Evolutionary conservation across 2,888 invertebrate species (phyloP), one percentile per base, ranked within the genome.

Genomic region (Incurvaria masculella): DNA sequence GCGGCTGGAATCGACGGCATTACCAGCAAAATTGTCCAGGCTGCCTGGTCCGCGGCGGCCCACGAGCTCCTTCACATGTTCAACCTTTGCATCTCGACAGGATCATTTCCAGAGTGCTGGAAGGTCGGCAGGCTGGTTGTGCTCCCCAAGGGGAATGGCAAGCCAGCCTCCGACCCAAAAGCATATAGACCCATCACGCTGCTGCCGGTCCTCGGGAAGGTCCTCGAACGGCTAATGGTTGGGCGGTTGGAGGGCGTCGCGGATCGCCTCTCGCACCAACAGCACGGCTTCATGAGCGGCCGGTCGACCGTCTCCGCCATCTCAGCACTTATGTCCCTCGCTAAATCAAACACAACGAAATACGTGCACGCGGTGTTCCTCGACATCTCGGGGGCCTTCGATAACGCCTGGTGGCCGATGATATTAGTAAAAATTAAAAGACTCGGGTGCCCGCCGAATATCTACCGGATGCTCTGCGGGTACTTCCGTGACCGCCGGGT

Each of bases 241-340:
- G 14, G n/a, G 39, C 6, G 39, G 16, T 56, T 61, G 0, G 56
- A 60, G 1, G 11, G 2, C 1, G 51, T 40, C 1, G 19, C 2
- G 4, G n/a, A 49, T 0, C 42, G 49, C 0, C 44, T 58, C 0
- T 59, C 59, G 0, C n/a, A 27, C 0, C 11, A 33, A 20, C 63
- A 65, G 53, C 59, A 60, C 38, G 63, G 64, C 0, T 65, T 65
- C 17, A 50, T 54, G 21, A 48, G 42, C 2, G 59, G 60, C 0
- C 44, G 50, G 2, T 60, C 61, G 0, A 62, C 61, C 0, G 44
- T 55, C 1, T 49, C 60, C 1, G 61, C 64, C 0, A 46, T 62
- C 0, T 38, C 46, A 0, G 4, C 23, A 0, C 8, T 60, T 0
- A 6, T 53, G 33, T 38, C 1, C 8, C 2, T 4, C 2, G 42